Evolutionary conservation across 2,888 invertebrate genomes (phyloP).

Genomic region (Vanessa cardui): DNA sequence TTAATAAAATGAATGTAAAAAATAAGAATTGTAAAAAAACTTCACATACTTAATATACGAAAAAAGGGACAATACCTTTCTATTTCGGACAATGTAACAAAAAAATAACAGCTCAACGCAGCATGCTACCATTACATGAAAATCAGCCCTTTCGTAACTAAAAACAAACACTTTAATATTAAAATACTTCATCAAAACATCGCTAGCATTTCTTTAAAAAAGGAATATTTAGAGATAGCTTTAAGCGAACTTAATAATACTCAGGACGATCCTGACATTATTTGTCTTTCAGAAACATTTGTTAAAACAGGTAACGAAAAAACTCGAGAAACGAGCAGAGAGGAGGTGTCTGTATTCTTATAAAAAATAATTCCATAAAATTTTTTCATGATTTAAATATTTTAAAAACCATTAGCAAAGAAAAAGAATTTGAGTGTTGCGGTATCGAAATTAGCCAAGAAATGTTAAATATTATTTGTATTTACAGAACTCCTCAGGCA

Average conservation of each 20-base stretch:
- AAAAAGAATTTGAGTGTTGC: constrained; percentile 2
- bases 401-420: constrained; percentile 1
- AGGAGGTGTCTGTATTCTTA: constrained; percentile 3
- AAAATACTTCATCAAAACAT: constrained; percentile 3
- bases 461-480: constrained; percentile 1
- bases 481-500: constrained; percentile 3
- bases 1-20: constrained; percentile 3
- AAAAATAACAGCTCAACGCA: constrained; percentile 1
- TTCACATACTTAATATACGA: neutral
- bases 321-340: constrained; percentile 2
- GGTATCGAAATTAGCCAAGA: constrained; percentile 3
- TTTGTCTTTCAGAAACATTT: constrained; percentile 3
- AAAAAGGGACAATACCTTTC: constrained; percentile 3
- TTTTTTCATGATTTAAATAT: neutral
- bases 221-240: constrained; percentile 2
- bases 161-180: constrained; percentile 3
- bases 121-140: constrained; percentile 2
- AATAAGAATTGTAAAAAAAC: constrained; percentile 1
- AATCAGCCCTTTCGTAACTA: neutral
- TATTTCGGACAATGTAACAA: constrained; percentile 2
- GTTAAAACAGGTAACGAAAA: constrained; percentile 2
- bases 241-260: constrained; percentile 2
- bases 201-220: constrained; percentile 1
- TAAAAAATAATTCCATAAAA: constrained; percentile 3
- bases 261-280: constrained; percentile 3